A percentile compares a stretch with the other conserved stretches of the same genome.
Conservation (phyloP, 2,888 invertebrate species). For the Bombylius major region DNA sequence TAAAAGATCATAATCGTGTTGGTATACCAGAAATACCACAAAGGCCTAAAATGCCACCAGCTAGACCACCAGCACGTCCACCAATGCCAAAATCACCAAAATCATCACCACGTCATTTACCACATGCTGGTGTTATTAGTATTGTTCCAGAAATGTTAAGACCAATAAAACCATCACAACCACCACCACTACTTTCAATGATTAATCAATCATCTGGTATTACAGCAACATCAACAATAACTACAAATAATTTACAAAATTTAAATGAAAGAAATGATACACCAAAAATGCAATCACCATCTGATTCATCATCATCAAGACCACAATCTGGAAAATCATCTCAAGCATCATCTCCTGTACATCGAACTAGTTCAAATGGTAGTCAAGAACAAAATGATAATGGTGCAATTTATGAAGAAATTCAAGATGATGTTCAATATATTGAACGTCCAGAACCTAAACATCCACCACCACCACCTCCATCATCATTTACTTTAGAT, state of each 20-base stretch:
- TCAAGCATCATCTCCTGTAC: constrained; percentile 4
- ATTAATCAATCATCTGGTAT: not conserved
- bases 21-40: constrained; percentile 41
- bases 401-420: constrained; percentile 45
- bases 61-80: constrained; percentile 41
- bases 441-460: constrained; percentile 44
- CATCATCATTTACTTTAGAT: constrained; percentile 1
- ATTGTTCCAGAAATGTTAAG: constrained; percentile 31
- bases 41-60: constrained; percentile 39
- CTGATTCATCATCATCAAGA: constrained; percentile 21
- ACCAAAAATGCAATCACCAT: constrained; percentile 27
- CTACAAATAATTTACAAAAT: not conserved
- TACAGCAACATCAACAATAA: not conserved
- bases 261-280: constrained; percentile 6
- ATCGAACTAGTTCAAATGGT: not conserved
- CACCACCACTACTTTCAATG: constrained; percentile 23
- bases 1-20: constrained; percentile 29
- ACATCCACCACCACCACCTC: constrained; percentile 46
- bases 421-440: constrained; percentile 36
- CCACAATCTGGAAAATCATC: not conserved
- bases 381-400: constrained; percentile 20
- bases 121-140: constrained; percentile 44
- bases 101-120: constrained; percentile 35
- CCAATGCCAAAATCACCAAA: constrained; percentile 43
- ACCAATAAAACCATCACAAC: constrained; percentile 26